These are phyloP conservation scores for Pheosia gnoma DNA, from an alignment of 2,888 invertebrate species.

Conservation along the genomic window DNA sequence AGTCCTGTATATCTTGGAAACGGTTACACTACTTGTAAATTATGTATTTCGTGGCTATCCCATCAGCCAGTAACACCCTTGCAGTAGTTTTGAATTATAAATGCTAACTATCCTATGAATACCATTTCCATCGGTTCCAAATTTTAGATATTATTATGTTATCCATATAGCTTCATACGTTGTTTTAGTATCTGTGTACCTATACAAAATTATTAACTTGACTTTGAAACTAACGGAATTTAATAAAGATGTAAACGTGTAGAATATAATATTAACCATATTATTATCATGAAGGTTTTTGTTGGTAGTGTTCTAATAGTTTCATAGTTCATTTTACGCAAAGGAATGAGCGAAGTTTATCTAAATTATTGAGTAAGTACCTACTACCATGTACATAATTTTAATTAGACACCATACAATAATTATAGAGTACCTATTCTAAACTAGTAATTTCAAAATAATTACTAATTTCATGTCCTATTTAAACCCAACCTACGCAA, in stretches of 20 bases:
- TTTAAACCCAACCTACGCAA: background rate
- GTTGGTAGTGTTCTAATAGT: background rate
- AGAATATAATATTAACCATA: slow-evolving; percentile 8
- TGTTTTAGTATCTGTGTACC: slow-evolving; percentile 11
- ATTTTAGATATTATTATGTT: slow-evolving; percentile 28
- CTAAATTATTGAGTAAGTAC: too few species aligned
- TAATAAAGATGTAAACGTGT: slow-evolving; percentile 10
- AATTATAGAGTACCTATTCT: too few species aligned
- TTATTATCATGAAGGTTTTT: background rate
- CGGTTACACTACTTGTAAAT: background rate
- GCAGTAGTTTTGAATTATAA: slow-evolving; percentile 50
- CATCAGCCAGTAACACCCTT: slow-evolving; percentile 28
- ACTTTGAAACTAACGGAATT: slow-evolving; percentile 13
- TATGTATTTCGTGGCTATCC: slow-evolving; percentile 31
- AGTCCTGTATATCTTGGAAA: background rate
- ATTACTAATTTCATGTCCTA: background rate
- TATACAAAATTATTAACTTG: slow-evolving; percentile 14
- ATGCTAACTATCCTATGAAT: slow-evolving; percentile 51
- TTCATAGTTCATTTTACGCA: background rate
- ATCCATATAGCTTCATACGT: slow-evolving; percentile 15
- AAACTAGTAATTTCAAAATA: too few species aligned
- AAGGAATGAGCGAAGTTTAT: too few species aligned
- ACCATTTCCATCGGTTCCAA: slow-evolving; percentile 40
- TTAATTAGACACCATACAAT: too few species aligned
- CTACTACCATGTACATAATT: too few species aligned